These are phyloP conservation scores for Oplegnathus fasciatus DNA, from an alignment of 2,113 vertebrate genomes.

Conservation along the genomic window DNA sequence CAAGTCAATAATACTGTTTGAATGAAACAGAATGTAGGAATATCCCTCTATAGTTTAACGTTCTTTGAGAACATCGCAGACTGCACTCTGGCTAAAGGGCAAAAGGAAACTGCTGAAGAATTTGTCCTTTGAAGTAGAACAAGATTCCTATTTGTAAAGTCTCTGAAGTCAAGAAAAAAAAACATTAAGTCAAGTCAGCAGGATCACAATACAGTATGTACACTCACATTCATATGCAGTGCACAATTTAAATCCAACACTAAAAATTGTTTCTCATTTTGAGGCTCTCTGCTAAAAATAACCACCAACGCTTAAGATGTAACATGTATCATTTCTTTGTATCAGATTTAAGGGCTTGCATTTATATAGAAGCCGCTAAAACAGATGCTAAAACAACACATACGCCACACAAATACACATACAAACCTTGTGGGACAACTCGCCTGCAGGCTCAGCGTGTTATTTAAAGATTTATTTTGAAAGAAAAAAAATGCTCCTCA, in stretches of 20 bases:
- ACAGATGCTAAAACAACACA: not conserved
- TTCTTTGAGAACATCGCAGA: not conserved
- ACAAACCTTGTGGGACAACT: conserved; percentile 9
- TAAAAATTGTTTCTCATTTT: conserved; percentile 14
- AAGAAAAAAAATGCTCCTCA: conserved; percentile 71
- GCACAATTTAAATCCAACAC: not conserved
- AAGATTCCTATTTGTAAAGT: not conserved
- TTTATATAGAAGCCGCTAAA: not conserved
- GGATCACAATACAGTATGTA: not conserved
- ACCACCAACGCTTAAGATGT: not conserved
- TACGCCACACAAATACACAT: not conserved
- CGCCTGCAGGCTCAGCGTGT: conserved; percentile 22
- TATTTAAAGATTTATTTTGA: conserved; percentile 82
- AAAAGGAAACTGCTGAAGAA: not conserved
- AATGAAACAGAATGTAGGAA: conserved; percentile 8
- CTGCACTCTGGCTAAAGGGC: not conserved
- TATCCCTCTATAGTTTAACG: not conserved
- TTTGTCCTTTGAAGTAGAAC: not conserved
- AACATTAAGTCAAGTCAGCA: conserved; percentile 1
- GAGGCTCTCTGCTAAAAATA: not conserved
- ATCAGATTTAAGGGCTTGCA: not conserved
- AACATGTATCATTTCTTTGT: not conserved
- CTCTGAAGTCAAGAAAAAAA: not conserved
- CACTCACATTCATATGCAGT: not conserved
- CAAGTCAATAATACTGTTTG: conserved; percentile 1